Conservation (phyloP, 1,140 invertebrate species). For the Rhyacophila brunnea region DNA sequence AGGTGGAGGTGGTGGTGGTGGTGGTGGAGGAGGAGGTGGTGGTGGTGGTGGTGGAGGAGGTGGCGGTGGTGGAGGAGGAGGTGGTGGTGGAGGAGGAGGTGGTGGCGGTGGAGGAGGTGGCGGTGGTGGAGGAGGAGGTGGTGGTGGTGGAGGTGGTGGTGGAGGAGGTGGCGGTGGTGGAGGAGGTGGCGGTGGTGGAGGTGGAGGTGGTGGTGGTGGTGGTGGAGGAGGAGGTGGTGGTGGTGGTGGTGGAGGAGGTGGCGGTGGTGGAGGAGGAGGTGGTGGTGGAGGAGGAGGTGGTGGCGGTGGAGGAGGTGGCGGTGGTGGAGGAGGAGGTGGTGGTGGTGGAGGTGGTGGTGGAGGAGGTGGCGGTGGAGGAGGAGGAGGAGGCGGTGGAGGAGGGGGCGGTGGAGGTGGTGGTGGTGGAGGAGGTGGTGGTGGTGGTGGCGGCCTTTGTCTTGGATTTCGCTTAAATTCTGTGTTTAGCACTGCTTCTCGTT, state of each 20-base stretch:
- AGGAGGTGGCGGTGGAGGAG: slow-evolving; percentile 37
- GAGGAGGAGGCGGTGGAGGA: slow-evolving; percentile 16
- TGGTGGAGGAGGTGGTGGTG: slow-evolving; percentile 31
- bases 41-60: too few relatives aligned
- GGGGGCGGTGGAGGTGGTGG: slow-evolving; percentile 39
- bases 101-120: too few relatives aligned
- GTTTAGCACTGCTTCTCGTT: too few relatives aligned
- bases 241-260: background rate
- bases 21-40: too few relatives aligned
- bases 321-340: slow-evolving; percentile 9
- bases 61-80: too few relatives aligned
- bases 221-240: slow-evolving; percentile 35
- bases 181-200: background rate
- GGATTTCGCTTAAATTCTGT: too few relatives aligned
- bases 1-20: too few relatives aligned
- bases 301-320: slow-evolving; percentile 12
- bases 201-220: slow-evolving; percentile 2
- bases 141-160: too few relatives aligned
- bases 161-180: background rate
- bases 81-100: too few relatives aligned
- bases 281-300: slow-evolving; percentile 39
- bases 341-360: slow-evolving; percentile 43
- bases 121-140: too few relatives aligned
- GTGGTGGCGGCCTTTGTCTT: slow-evolving; percentile 24
- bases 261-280: slow-evolving; percentile 35